Evolutionary conservation across 1,140 invertebrate genomes (phyloP).

Genomic region (Drepana arcuata): DNA sequence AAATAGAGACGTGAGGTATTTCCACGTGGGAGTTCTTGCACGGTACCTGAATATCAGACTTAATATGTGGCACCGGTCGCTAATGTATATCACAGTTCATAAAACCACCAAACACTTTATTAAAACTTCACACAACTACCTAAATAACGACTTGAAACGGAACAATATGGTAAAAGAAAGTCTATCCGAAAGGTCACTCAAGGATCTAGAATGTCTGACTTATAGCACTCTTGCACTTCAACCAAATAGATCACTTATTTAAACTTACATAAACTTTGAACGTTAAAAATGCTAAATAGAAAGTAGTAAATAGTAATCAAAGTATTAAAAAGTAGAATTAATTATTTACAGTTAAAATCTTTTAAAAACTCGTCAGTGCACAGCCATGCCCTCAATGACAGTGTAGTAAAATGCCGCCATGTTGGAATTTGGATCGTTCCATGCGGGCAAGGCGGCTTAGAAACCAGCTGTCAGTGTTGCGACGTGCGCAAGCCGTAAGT

Average conservation of each 20-base stretch:
- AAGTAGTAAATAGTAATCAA: conserved; percentile 11
- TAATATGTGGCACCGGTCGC: conserved; percentile 40
- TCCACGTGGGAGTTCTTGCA: conserved; percentile 62
- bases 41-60: conserved; percentile 43
- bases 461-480: no score
- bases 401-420: conserved; percentile 62
- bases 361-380: no score
- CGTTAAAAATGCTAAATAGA: conserved; percentile 39
- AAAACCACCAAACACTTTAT: conserved; percentile 22
- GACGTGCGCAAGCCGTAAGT: no score
- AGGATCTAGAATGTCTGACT: conserved; percentile 53
- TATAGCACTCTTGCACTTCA: conserved; percentile 42
- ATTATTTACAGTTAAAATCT: no score
- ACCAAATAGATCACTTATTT: conserved; percentile 47
- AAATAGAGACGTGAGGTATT: conserved; percentile 66
- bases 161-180: conserved; percentile 67
- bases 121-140: conserved; percentile 27
- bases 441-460: no score
- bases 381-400: conserved; percentile 47
- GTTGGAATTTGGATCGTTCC: conserved; percentile 62
- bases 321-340: conserved; percentile 10
- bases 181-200: conserved; percentile 63
- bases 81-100: conserved; percentile 48
- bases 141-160: conserved; percentile 24
- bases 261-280: conserved; percentile 42